These are phyloP conservation scores for Osmerus eperlanus DNA, from an alignment of 2,113 vertebrate genomes.

Conservation along the genomic window DNA sequence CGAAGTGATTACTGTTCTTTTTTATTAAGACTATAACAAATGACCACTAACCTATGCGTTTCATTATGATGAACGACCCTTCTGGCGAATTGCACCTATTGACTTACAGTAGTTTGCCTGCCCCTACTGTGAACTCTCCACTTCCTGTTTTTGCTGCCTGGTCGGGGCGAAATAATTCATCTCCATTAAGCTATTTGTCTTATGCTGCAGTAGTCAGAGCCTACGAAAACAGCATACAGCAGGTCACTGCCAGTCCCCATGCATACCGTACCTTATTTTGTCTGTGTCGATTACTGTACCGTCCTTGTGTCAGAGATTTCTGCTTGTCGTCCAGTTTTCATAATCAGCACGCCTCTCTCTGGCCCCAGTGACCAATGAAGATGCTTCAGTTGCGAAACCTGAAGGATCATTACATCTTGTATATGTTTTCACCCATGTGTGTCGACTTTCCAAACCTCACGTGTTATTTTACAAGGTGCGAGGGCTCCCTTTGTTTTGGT, in stretches of 20 bases:
- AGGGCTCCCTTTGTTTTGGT: constrained; percentile 26
- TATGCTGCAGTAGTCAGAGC: constrained; percentile 41
- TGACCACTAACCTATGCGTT: constrained; percentile 55
- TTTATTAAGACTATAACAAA: constrained; percentile 78
- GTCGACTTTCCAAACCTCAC: too few species aligned
- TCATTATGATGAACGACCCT: constrained; percentile 67
- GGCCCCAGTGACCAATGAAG: too few species aligned
- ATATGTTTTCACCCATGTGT: constrained; percentile 7
- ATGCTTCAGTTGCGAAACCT: neutral
- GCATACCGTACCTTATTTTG: constrained; percentile 8
- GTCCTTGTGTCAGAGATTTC: neutral
- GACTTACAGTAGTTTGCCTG: constrained; percentile 81
- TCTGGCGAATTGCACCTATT: constrained; percentile 69
- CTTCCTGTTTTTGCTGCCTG: constrained; percentile 75
- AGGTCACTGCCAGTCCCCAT: constrained; percentile 34
- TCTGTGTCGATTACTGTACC: neutral
- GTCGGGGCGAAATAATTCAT: constrained; percentile 65
- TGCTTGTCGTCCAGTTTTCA: neutral
- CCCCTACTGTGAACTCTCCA: constrained; percentile 71
- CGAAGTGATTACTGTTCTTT: constrained; percentile 71
- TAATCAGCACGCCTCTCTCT: too few species aligned
- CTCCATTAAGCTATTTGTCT: constrained; percentile 66
- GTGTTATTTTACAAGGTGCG: too few species aligned
- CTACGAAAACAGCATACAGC: constrained; percentile 35
- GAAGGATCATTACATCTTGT: constrained; percentile 9